Percentiles rank a stretch among this genome's conserved stretches.
Evolutionary conservation across 2,113 vertebrate species (phyloP).

Genomic region (Apteryx mantelli): DNA sequence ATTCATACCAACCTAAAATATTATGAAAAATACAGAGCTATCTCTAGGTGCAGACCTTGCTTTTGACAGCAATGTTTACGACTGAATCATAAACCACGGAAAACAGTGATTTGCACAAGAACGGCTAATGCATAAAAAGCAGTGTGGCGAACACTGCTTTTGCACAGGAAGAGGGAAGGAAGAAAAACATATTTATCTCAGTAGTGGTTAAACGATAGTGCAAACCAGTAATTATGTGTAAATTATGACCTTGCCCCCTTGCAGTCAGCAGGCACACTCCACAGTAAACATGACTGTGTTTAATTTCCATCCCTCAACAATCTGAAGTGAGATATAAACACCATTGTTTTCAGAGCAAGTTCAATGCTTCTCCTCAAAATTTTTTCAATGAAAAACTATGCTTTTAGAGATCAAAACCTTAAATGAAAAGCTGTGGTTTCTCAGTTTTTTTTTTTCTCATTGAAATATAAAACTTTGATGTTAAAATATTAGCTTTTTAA

Average conservation of each 20-base stretch:
- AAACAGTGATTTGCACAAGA: conserved; percentile 64
- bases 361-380: background rate
- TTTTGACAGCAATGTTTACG: conserved; percentile 23
- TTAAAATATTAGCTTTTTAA: conserved; percentile 10
- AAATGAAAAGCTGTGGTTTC: background rate
- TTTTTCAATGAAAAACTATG: background rate
- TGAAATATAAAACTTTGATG: background rate
- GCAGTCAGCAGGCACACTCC: background rate
- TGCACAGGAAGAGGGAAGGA: conserved; percentile 60
- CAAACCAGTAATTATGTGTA: conserved; percentile 61
- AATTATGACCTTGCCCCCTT: conserved; percentile 62
- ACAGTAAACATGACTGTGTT: conserved; percentile 42
- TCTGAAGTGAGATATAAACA: background rate
- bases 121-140: conserved; percentile 3
- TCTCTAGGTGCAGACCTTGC: conserved; percentile 32
- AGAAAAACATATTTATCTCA: conserved; percentile 60
- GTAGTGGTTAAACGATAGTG: conserved; percentile 63
- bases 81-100: conserved; percentile 41
- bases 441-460: background rate
- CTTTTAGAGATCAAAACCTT: background rate
- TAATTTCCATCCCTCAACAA: conserved; percentile 25
- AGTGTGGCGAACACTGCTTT: conserved; percentile 17
- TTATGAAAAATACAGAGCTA: conserved; percentile 12
- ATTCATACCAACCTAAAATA: conserved; percentile 15
- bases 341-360: background rate